phyloP scores from a whole-genome alignment of 2,888 invertebrate species.

The Drosophila greeni region DNA sequence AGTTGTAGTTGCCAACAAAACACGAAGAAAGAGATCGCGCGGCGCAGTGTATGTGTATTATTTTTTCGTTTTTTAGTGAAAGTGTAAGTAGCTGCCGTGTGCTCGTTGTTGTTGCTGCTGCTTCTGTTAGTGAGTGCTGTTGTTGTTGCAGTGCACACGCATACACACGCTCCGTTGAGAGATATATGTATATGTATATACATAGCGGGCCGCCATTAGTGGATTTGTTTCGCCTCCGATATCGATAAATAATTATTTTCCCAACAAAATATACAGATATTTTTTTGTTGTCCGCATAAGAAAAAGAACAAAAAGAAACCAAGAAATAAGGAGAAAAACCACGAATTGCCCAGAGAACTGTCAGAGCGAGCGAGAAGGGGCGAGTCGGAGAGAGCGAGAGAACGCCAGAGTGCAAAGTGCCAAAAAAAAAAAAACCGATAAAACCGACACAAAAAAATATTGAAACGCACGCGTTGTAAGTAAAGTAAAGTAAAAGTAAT shows the following conservation, averaged over 20 bases:
- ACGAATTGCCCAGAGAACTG: conserved; percentile 12
- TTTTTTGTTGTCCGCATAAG: conserved; percentile 23
- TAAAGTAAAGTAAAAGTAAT: conserved; percentile 51
- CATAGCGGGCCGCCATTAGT: conserved; percentile 46
- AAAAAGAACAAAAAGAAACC: conserved; percentile 10
- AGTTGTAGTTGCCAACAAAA: conserved; percentile 46
- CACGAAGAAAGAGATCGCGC: conserved; percentile 53
- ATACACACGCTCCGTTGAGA: conserved; percentile 39
- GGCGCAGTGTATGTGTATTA: conserved; percentile 54
- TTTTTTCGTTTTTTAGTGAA: conserved; percentile 65
- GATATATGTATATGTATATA: conserved; percentile 4
- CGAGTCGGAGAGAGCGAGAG: conserved; percentile 17
- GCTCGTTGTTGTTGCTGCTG: conserved; percentile 46
- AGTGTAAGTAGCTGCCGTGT: conserved; percentile 60
- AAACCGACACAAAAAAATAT: conserved; percentile 11
- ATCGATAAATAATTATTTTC: conserved; percentile 14
- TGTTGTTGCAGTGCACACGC: conserved; percentile 52
- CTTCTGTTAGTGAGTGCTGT: conserved; percentile 38
- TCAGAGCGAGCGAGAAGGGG: conserved; percentile 13
- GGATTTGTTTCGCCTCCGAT: conserved; percentile 18
- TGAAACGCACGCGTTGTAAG: conserved; percentile 36
- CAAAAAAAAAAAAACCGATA: conserved; percentile 16
- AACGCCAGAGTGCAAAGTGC: conserved; percentile 27
- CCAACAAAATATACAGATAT: conserved; percentile 26
- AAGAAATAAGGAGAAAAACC: conserved; percentile 9